Conservation (phyloP, 2,797 vertebrate species). For the Smutsia gigantea region DNA sequence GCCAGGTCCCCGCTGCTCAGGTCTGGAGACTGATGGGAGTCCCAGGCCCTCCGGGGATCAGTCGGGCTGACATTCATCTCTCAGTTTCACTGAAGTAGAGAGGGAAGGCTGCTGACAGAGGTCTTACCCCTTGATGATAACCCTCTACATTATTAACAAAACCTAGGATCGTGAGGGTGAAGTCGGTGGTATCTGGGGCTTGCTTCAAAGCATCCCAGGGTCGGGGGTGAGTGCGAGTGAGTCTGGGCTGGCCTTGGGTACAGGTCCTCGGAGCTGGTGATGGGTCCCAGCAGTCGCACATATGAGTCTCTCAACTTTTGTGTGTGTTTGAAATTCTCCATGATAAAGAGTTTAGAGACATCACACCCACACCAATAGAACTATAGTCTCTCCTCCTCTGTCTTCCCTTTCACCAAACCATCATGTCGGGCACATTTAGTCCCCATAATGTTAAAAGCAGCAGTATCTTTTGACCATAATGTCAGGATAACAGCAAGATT, state of each 20-base stretch:
- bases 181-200: background rate
- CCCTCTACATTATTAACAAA: background rate
- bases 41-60: background rate
- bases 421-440: conserved; percentile 57
- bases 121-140: background rate
- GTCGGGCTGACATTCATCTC: background rate
- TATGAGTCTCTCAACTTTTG: background rate
- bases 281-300: background rate
- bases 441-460: conserved; percentile 78
- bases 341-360: background rate
- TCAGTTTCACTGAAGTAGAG: background rate
- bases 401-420: background rate
- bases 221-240: background rate
- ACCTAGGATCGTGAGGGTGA: background rate
- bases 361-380: background rate
- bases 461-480: conserved; percentile 73
- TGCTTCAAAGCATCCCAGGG: background rate
- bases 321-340: background rate
- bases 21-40: background rate
- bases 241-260: too few relatives aligned
- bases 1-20: background rate
- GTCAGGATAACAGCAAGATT: conserved; percentile 78
- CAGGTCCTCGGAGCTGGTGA: background rate
- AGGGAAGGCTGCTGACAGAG: conserved; percentile 8
- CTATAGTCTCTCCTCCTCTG: background rate